Base-by-base conservation (phyloP, 1,140 invertebrate species). In the Nilaparvata lugens region DNA sequence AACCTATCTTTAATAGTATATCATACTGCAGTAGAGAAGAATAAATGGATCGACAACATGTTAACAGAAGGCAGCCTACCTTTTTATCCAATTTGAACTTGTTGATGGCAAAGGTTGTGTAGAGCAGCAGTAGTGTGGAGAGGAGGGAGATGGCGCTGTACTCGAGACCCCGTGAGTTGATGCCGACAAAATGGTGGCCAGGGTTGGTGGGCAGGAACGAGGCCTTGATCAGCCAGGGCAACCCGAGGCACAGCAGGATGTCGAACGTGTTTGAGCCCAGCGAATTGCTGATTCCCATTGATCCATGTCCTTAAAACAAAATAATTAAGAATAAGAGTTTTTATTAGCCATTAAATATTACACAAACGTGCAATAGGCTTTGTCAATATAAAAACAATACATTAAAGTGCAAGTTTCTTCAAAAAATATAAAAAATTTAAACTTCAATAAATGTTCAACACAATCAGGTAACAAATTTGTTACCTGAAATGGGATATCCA, bases 201-300 rank as follows among this genome's bases (percentile, higher is more conserved):
- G 83, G 79, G 18, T 79, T 75, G 18, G 83, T 82, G 0, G 87
- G 87, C 59, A 88, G 83, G 66, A 89, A 87, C 3, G 84, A 78
- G 0, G 87, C 83, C 71, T 91, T 92, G 13, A 92, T 83, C 31
- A 92, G 75, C 90, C 90, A 93, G 1, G 89, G 90, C 13, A 92
- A 74, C n/a, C 89, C 89, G 56, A 93, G 74, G 66, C 90, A 93
- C 3, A 93, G 73, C 11, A 93, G 75, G 67, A 93, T 91, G 69
- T 92, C 90, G 70, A 93, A 92, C 3, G 89, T 92, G 68, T 93
- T 93, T 1, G 89, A 91, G n/a, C 89, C 89, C 68, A 93, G 89
- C 0, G 89, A 89, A 71, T 91, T 93, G 71, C 86, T 88, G 61
- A 93, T 87, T 2, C 89, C 89, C 89, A 92, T 93, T n/a, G 87